These are phyloP conservation scores for Neosilurus hyrtlii DNA, from an alignment of 2,797 vertebrate genomes.

Conservation along the genomic window DNA sequence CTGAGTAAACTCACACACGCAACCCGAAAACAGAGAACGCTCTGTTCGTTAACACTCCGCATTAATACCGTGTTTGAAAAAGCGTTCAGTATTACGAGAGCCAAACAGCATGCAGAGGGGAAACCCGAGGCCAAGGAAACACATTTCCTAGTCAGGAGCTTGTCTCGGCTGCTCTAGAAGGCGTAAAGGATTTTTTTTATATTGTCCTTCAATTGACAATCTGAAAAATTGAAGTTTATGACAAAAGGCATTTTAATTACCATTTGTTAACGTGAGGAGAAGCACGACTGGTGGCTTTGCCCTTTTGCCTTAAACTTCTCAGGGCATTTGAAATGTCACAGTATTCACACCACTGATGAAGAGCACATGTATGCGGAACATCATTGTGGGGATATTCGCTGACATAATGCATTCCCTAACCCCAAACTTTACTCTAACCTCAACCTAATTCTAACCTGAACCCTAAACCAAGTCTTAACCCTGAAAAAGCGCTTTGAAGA, in stretches of 20 bases:
- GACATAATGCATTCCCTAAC: too few relatives aligned
- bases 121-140: conserved; percentile 12
- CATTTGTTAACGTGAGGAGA: neutral
- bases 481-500: too few relatives aligned
- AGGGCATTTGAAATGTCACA: conserved; percentile 25
- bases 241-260: conserved; percentile 3
- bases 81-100: conserved; percentile 30
- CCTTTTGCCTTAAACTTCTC: neutral
- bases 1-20: conserved; percentile 66
- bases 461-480: too few relatives aligned
- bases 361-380: conserved; percentile 1
- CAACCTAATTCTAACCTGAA: too few relatives aligned
- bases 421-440: too few relatives aligned
- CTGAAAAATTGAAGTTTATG: neutral
- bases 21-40: conserved; percentile 68
- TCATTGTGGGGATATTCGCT: too few relatives aligned
- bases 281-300: neutral
- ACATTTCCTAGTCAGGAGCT: neutral
- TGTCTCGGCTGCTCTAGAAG: conserved; percentile 6
- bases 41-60: conserved; percentile 68
- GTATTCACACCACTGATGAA: conserved; percentile 27
- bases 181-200: neutral
- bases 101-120: conserved; percentile 45
- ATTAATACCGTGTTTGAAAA: conserved; percentile 72
- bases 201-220: neutral